Conservation (phyloP, 2,888 invertebrate genomes). For the Marasmarcha lunaedactyla region DNA sequence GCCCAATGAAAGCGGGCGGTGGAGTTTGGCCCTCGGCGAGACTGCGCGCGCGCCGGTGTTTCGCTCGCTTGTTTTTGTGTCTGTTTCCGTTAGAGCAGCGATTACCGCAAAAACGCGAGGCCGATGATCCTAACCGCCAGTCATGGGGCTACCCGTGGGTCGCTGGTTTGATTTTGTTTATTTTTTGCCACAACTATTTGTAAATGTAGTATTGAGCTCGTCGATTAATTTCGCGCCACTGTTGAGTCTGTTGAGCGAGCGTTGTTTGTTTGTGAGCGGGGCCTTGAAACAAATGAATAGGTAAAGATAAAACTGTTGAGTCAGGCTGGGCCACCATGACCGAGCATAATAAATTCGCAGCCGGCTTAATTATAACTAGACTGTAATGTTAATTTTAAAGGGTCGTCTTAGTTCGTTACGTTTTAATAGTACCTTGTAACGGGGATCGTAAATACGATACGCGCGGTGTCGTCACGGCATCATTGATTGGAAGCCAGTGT, state of each 20-base stretch:
- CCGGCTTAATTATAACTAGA: too few species aligned
- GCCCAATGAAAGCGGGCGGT: too few species aligned
- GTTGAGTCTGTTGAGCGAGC: slow-evolving; percentile 33
- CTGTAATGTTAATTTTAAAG: too few species aligned
- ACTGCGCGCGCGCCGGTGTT: not conserved
- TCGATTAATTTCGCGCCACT: slow-evolving; percentile 12
- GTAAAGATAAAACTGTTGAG: too few species aligned
- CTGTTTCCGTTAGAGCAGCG: slow-evolving; percentile 20
- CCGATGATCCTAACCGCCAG: slow-evolving; percentile 32
- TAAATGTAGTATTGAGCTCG: slow-evolving; percentile 37
- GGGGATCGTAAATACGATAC: too few species aligned
- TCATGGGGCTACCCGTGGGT: slow-evolving; percentile 32
- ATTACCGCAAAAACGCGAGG: slow-evolving; percentile 29
- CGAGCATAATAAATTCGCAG: too few species aligned
- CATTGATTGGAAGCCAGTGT: not conserved
- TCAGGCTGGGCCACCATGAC: too few species aligned
- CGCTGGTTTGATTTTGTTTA: slow-evolving; percentile 33
- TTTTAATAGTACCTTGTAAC: too few species aligned
- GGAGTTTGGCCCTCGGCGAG: not conserved
- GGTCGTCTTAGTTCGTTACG: too few species aligned
- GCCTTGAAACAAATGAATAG: slow-evolving; percentile 24
- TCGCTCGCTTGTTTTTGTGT: not conserved
- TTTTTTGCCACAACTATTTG: slow-evolving; percentile 25
- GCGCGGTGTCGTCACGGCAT: not conserved
- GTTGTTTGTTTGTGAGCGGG: slow-evolving; percentile 42